These are phyloP conservation scores for Bagarius yarrelli DNA, from an alignment of 2,113 vertebrate species.

Conservation along the genomic window DNA sequence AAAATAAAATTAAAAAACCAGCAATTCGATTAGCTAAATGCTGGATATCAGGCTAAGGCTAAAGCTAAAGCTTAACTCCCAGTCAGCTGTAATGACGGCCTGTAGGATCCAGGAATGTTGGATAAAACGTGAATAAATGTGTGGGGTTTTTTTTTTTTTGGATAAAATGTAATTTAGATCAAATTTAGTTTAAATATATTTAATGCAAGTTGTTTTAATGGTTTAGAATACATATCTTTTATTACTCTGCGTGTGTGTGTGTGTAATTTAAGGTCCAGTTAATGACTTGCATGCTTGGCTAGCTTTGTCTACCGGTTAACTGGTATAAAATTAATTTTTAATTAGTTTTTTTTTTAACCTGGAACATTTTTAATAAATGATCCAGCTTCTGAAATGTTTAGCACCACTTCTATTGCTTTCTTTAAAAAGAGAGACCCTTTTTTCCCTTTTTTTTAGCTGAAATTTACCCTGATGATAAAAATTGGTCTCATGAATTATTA, in stretches of 20 bases:
- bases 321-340: background rate
- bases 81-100: conserved; percentile 2
- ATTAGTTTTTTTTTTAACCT: too few species aligned
- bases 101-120: background rate
- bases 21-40: background rate
- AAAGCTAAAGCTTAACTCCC: background rate
- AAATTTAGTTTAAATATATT: background rate
- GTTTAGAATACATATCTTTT: background rate
- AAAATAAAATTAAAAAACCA: background rate
- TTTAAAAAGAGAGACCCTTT: background rate
- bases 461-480: background rate
- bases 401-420: background rate
- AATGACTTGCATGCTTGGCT: background rate
- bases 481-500: background rate
- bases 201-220: background rate
- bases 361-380: background rate
- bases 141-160: too few species aligned
- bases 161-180: background rate
- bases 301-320: conserved; percentile 28
- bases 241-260: background rate
- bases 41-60: background rate
- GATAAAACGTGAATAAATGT: background rate
- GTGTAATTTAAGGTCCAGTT: background rate
- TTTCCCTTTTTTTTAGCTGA: background rate
- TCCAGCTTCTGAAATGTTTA: background rate